Evolutionary conservation across 2,888 invertebrate genomes (phyloP).

Genomic region (Aleiodes testaceus): DNA sequence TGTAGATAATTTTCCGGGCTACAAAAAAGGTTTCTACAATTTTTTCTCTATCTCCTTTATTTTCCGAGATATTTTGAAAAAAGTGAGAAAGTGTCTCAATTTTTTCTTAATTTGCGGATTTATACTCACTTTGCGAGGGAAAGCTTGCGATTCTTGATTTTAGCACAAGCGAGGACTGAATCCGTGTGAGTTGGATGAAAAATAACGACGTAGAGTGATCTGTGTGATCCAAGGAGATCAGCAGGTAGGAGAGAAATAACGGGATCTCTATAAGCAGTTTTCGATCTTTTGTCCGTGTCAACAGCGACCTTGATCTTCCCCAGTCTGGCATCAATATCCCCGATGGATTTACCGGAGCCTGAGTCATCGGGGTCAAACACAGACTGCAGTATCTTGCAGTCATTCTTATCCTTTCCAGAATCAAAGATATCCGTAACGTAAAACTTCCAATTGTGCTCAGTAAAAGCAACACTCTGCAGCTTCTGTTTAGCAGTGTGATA

Average conservation of each 20-base stretch:
- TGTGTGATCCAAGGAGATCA: conserved; percentile 83
- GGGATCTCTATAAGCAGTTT: conserved; percentile 81
- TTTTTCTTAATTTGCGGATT: neutral
- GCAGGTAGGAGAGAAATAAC: conserved; percentile 81
- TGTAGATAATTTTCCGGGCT: no score
- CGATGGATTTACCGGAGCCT: conserved; percentile 81
- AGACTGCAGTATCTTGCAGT: conserved; percentile 88
- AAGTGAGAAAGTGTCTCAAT: neutral
- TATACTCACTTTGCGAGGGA: conserved; percentile 80
- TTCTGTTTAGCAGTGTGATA: conserved; percentile 79
- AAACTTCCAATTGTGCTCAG: conserved; percentile 90
- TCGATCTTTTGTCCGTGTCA: conserved; percentile 75
- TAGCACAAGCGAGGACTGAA: conserved; percentile 87
- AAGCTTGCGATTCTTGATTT: conserved; percentile 81
- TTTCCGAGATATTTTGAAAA: neutral
- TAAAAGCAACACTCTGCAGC: conserved; percentile 74
- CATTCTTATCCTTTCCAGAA: conserved; percentile 77
- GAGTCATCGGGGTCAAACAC: conserved; percentile 88
- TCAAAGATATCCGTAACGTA: conserved; percentile 92
- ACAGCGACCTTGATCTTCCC: conserved; percentile 84
- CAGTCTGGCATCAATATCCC: conserved; percentile 85
- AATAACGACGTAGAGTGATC: conserved; percentile 86
- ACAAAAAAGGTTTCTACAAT: no score
- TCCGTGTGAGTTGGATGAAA: conserved; percentile 85
- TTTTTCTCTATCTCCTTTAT: no score